These are phyloP conservation scores for Rhingia campestris DNA, from an alignment of 2,888 invertebrate genomes.

Conservation along the genomic window DNA sequence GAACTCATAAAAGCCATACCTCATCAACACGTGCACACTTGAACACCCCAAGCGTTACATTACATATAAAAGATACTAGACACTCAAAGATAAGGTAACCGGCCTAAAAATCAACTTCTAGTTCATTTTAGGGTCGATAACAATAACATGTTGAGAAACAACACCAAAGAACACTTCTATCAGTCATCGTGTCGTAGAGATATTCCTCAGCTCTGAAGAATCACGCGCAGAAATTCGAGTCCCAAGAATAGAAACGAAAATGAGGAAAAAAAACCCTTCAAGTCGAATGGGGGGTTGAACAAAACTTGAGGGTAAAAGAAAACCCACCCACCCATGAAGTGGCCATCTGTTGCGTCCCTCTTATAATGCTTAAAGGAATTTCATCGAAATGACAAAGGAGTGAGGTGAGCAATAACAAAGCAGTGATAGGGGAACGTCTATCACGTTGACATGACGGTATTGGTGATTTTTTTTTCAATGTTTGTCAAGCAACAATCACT, in stretches of 20 bases:
- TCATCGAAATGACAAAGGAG: background rate
- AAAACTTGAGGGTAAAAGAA: background rate
- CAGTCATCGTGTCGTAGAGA: conserved; percentile 20
- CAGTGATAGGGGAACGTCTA: conserved; percentile 28
- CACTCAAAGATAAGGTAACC: conserved; percentile 40
- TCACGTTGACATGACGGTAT: conserved; percentile 1
- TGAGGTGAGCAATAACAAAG: conserved; percentile 27
- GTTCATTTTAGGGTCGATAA: conserved; percentile 54
- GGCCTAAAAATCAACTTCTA: conserved; percentile 58
- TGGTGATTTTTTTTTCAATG: conserved; percentile 2
- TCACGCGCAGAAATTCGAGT: background rate
- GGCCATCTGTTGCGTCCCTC: conserved; percentile 51
- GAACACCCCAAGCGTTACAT: conserved; percentile 37
- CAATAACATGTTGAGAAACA: conserved; percentile 63
- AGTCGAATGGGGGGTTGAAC: background rate
- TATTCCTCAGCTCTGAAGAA: background rate
- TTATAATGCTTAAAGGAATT: conserved; percentile 17
- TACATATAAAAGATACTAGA: background rate
- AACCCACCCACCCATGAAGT: conserved; percentile 50
- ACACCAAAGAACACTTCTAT: conserved; percentile 52
- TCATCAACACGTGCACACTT: conserved; percentile 39
- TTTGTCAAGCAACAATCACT: conserved; percentile 15
- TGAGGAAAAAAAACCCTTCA: conserved; percentile 19
- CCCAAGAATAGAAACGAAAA: background rate
- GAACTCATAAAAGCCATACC: conserved; percentile 35